Percentiles rank a stretch among this genome's conserved stretches.
phyloP scores from a whole-genome alignment of 1,140 invertebrate species.

The Bilobella aurantiaca region DNA sequence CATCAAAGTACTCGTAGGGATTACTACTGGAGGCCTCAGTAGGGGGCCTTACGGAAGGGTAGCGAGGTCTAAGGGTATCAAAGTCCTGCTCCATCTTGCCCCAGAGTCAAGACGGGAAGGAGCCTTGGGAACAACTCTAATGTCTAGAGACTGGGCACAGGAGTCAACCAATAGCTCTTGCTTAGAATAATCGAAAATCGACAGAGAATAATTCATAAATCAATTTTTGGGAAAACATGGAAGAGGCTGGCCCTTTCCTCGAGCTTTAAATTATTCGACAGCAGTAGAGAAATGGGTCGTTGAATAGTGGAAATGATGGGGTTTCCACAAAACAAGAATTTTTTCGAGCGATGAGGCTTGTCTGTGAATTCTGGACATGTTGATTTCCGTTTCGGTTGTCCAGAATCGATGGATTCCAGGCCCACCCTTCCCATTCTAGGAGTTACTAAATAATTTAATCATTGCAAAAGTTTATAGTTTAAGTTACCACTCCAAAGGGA shows the following conservation, averaged over 20 bases:
- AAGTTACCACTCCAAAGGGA: background rate
- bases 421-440: no score
- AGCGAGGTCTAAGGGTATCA: background rate
- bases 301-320: background rate
- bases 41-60: background rate
- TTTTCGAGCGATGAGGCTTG: background rate
- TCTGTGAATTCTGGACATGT: background rate
- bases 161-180: no score
- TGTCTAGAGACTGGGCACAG: no score
- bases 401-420: no score
- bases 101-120: background rate
- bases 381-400: background rate
- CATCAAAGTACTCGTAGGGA: conserved; percentile 1
- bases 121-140: background rate
- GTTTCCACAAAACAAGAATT: background rate
- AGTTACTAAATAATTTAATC: no score
- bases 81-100: background rate
- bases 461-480: no score
- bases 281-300: background rate
- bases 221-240: background rate
- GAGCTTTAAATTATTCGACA: background rate
- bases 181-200: no score
- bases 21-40: background rate
- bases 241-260: background rate
- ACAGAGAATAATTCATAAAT: conserved; percentile 7